phyloP scores from a whole-genome alignment of 2,888 invertebrate genomes.

The Tanytarsus gracilentus region DNA sequence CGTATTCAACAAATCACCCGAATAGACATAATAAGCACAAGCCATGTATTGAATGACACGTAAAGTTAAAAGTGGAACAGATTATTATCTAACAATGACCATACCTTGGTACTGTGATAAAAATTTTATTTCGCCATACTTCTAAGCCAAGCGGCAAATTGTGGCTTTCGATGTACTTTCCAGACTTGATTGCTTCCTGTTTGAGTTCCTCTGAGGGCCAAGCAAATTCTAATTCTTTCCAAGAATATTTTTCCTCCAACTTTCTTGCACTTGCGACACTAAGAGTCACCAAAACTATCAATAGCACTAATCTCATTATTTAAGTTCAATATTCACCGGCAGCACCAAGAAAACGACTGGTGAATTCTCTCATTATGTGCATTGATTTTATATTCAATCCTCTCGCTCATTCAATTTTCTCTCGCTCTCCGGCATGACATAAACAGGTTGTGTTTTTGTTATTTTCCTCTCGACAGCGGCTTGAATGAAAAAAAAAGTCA shows the following conservation, averaged over 20 bases:
- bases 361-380: neutral
- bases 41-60: neutral
- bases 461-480: no score
- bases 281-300: neutral
- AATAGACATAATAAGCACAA: neutral
- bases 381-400: slow-evolving; percentile 23
- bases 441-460: no score
- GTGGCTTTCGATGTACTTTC: slow-evolving; percentile 53
- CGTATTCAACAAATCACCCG: neutral
- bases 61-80: slow-evolving; percentile 3
- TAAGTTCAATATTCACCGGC: neutral
- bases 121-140: slow-evolving; percentile 60
- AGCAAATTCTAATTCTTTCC: slow-evolving; percentile 59
- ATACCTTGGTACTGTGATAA: slow-evolving; percentile 58
- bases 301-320: neutral
- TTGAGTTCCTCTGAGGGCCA: slow-evolving; percentile 55
- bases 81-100: slow-evolving; percentile 22
- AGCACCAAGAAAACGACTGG: slow-evolving; percentile 5
- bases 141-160: slow-evolving; percentile 64
- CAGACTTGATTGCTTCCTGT: slow-evolving; percentile 51
- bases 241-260: slow-evolving; percentile 55
- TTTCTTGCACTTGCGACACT: slow-evolving; percentile 33
- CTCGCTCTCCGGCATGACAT: no score
- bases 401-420: no score
- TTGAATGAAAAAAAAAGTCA: no score